Conservation (phyloP, 2,797 vertebrate species). For the Orestias chungarensis region DNA sequence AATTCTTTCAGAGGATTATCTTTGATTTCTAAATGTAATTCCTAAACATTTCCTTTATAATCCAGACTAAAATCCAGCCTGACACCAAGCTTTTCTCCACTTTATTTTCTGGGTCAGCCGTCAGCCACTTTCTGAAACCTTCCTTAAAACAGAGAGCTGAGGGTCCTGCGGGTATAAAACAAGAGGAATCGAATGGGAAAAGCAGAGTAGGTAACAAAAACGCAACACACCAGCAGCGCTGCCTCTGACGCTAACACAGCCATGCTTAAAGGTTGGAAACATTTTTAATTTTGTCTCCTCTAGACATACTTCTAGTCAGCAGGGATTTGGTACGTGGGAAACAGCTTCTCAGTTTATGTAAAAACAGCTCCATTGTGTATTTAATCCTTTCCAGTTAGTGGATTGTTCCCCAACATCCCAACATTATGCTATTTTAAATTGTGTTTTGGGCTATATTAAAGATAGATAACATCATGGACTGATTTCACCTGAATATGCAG, state of each 20-base stretch:
- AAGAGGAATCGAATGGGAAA: neutral
- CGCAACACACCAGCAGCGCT: too few species aligned
- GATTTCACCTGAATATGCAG: too few species aligned
- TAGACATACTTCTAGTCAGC: neutral
- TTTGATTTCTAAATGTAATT: conserved; percentile 21
- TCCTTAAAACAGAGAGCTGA: conserved; percentile 15
- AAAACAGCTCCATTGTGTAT: neutral
- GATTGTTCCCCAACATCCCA: too few species aligned
- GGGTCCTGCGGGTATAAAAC: conserved; percentile 1
- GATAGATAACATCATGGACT: too few species aligned
- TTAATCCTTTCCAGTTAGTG: too few species aligned
- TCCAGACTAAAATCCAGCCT: conserved; percentile 31
- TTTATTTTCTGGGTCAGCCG: conserved; percentile 51
- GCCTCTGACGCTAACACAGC: neutral
- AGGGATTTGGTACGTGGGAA: neutral
- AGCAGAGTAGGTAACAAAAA: conserved; percentile 6
- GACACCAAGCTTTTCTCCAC: conserved; percentile 30
- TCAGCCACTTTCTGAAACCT: conserved; percentile 34
- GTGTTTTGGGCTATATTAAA: too few species aligned
- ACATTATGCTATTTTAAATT: too few species aligned
- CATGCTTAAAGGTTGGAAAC: neutral
- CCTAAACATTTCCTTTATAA: conserved; percentile 23
- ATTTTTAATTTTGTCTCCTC: neutral
- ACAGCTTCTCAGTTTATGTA: neutral
- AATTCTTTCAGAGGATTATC: conserved; percentile 36